Percentiles rank a stretch among this genome's conserved stretches.
Conservation (phyloP, 1,140 invertebrate genomes). For the Chrysopa pallens region DNA sequence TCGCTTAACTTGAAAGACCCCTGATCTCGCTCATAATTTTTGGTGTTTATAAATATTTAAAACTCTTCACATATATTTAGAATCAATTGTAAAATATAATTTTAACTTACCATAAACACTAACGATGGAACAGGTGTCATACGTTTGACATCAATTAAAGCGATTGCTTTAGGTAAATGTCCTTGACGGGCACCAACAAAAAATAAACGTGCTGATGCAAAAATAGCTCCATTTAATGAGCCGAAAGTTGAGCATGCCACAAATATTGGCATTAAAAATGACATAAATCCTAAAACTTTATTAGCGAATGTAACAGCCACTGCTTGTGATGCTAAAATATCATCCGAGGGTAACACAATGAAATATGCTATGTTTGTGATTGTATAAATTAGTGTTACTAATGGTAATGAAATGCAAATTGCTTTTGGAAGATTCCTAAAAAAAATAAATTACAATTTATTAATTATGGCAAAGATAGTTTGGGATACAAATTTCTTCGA, state of each 20-base stretch:
- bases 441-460: slow-evolving; percentile 8
- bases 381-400: slow-evolving; percentile 78
- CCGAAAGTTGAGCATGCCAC: slow-evolving; percentile 79
- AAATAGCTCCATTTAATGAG: slow-evolving; percentile 74
- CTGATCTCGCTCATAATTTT: too few relatives aligned
- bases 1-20: too few relatives aligned
- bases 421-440: slow-evolving; percentile 73
- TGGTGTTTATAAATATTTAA: too few relatives aligned
- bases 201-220: slow-evolving; percentile 69
- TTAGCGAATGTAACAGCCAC: slow-evolving; percentile 85
- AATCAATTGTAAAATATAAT: too few relatives aligned
- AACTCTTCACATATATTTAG: not conserved
- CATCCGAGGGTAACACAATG: slow-evolving; percentile 59
- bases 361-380: slow-evolving; percentile 85
- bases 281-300: slow-evolving; percentile 53
- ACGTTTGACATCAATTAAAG: slow-evolving; percentile 68
- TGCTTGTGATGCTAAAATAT: slow-evolving; percentile 66
- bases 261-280: slow-evolving; percentile 78
- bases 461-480: not conserved
- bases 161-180: slow-evolving; percentile 72
- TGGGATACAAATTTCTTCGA: too few relatives aligned
- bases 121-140: slow-evolving; percentile 82
- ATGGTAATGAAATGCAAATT: slow-evolving; percentile 79
- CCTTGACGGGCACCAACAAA: slow-evolving; percentile 85
- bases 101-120: slow-evolving; percentile 64